Evolutionary conservation across 1,140 invertebrate genomes (phyloP), one percentile per base, ranked within the genome.

Genomic region (Drosophila varians): DNA sequence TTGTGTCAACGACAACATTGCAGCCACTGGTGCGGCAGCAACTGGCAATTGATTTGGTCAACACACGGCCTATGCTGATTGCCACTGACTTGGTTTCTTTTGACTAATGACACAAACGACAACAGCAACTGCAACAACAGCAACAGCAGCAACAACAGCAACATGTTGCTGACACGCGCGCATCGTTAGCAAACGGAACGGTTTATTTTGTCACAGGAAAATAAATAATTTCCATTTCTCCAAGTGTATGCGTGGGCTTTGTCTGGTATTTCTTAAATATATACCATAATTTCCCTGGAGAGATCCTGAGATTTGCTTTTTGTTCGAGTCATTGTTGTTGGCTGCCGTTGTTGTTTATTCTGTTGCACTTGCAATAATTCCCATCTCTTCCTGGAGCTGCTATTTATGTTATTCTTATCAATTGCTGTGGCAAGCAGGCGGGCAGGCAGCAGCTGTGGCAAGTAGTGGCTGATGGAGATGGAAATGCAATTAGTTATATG

Each of bases 51-150:
- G 62, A 66, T 66, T 66, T 66, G 62, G 62, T 47, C 62, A 66
- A 66, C 62, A 66, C 52, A 65, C 60, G 60, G 62, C 64, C 74
- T n/a, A n/a, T 86, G 86, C 77, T 82, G 80, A 89, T 88, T 89
- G 83, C 84, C 66, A 77, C 60, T 75, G 80, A 74, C 57, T 66
- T 66, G 55, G 74, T 66, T 68, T 77, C 54, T 66, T 28, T 90
- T 89, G 87, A 89, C 82, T 89, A 89, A 89, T 89, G 87, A 89
- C 80, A 87, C 68, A 66, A 78, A 86, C 77, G 64, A 56, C 77
- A 61, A 69, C 71, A 71, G 53, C 55, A 47, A 40, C 52, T 42
- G 12, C 40, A 68, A 38, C 54, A 4, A 16, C 36, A 34, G 16
- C 38, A 64, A 31, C 26, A 45, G 28, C 57, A 75, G 25, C 36